Evolutionary conservation across 2,113 vertebrate species (phyloP), one percentile per base, ranked within the genome.

Genomic region (Trachemys scripta): DNA sequence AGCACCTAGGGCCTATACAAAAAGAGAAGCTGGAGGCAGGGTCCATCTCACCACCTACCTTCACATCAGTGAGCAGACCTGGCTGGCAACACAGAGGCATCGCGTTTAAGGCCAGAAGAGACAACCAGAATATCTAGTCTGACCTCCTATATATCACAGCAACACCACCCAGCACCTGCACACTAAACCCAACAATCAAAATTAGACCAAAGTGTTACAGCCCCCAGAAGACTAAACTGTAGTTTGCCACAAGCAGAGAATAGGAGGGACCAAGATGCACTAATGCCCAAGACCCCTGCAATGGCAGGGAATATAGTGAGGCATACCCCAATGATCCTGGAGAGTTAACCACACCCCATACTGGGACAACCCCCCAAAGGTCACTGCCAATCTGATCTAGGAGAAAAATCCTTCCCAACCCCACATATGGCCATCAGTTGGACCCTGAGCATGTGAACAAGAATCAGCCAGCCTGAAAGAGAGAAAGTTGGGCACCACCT

Each of bases 1-100:
- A 2, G 27, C 1, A 10, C 57, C 27, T 62, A 6, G 29, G 12
- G 89, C 62, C 92, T 92, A 9, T 72, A 7, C 0, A 0, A 0
- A 12, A 31, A 2, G 1, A 29, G 42, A 78, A 78, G 25, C 20
- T 78, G 8, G 24, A 82, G 17, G 11, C 72, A 88, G 65, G 88
- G 51, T 17, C 51, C 56, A 82, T 4, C 80, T 25, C 62, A 2
- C 6, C 5, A 13, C 38, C 80, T 29, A 50, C 5, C 94, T 94
- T 92, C 56, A 0, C 6, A 11, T 42, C 80, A 2, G 47, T 93
- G 47, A 76, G 24, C 75, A 78, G 75, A 78, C 4, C 42, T 47
- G 62, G 10, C 72, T 76, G 72, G 22, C n/a, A 25, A 42, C 9
- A 11, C 24, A 76, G 14, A 69, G 62, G 17, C 35, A n/a, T 7